Evolutionary conservation across 2,797 vertebrate species (phyloP), one percentile per base, ranked within the genome.

Genomic region (Sebastiscus albofasciatus): DNA sequence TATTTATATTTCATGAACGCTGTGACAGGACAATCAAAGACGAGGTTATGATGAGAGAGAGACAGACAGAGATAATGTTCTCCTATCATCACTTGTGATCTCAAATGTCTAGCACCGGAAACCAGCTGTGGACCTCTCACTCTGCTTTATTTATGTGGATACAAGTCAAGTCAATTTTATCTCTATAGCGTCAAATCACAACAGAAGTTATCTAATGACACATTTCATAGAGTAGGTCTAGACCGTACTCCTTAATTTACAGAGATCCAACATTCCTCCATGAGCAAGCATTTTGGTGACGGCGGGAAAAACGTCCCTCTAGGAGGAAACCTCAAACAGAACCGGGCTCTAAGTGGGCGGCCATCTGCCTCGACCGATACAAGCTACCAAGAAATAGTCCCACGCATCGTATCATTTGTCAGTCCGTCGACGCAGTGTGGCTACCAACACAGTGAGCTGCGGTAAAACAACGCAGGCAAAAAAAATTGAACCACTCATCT

Each of bases 1-100:
- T 26, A 60, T 82, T 69, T 75, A 71, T 77, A 77, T 82, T 56
- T 81, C 65, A 89, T 24, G 49, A 79, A 42, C 4, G 6, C 39
- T 6, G 54, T 55, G 86, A 79, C 52, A n/a, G 59, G 75, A 69
- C 59, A 69, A 69, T 72, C 29, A 73, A 77, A 81, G 67, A 33
- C 5, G 9, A 46, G 7, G 24, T 33, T 58, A n/a, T 42, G 60
- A 68, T 8, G 27, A 3, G 27, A 13, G 33, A 36, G 67, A 11
- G n/a, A 61, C 29, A 20, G 59, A 73, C 29, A 16, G 26, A 67
- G 58, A 49, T 55, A 52, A 16, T 34, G 42, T 24, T 73, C 56
- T 75, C 22, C 78, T 22, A 5, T 64, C 81, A 29, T 11, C 24
- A 24, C 65, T 12, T 61, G 6, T 49, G 75, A 72, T 34, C 39